Conservation (phyloP, 2,797 vertebrate genomes). For the Phoxinus dragarum region DNA sequence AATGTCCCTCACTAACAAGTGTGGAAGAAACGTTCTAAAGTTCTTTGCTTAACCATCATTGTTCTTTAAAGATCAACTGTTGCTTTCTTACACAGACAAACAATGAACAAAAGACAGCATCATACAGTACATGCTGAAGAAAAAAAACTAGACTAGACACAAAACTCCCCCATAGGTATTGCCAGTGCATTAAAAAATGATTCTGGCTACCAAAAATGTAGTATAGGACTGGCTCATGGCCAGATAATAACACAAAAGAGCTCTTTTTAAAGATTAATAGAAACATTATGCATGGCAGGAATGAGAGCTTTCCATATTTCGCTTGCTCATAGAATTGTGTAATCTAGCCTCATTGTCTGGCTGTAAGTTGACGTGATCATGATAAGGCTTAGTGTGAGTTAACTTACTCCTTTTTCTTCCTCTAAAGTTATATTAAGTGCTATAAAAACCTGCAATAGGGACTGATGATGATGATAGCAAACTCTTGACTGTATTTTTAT, state of each 20-base stretch:
- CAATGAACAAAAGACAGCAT: conserved; percentile 7
- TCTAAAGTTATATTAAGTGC: conserved; percentile 34
- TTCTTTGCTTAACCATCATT: not conserved
- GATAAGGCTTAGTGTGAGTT: conserved; percentile 17
- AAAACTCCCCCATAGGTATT: not conserved
- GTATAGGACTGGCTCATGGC: conserved; percentile 15
- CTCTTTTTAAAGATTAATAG: conserved; percentile 59
- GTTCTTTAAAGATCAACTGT: not conserved
- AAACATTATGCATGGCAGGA: conserved; percentile 48
- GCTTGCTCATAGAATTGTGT: conserved; percentile 52
- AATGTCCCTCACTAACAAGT: conserved; percentile 38
- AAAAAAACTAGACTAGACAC: not conserved
- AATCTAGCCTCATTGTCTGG: conserved; percentile 44
- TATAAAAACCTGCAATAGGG: not conserved
- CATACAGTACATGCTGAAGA: not conserved
- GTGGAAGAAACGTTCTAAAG: not conserved
- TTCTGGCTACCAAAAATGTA: not conserved
- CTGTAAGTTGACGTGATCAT: conserved; percentile 16
- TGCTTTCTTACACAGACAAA: not conserved
- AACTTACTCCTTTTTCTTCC: not conserved
- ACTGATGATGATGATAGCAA: conserved; percentile 4
- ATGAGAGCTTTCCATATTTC: conserved; percentile 45
- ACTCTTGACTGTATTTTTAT: conserved; percentile 18
- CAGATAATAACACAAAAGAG: conserved; percentile 60
- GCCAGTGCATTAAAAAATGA: not conserved